phyloP scores from a whole-genome alignment of 1,140 invertebrate species.

The Rhizoglyphus robini region DNA sequence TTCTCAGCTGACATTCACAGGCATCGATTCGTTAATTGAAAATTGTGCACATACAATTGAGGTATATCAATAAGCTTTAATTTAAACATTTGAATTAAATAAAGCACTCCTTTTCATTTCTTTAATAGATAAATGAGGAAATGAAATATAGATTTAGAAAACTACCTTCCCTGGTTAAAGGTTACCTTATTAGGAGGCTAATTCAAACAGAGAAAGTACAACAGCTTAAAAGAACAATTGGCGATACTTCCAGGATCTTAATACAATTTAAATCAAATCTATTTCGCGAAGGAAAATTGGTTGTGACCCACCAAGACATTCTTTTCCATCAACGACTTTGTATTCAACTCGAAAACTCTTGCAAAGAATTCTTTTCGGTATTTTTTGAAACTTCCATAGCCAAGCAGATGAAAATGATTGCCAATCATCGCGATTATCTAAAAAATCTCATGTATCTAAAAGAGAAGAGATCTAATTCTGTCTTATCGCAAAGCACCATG shows the following conservation, averaged over 20 bases:
- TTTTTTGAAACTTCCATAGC: slow-evolving; percentile 7
- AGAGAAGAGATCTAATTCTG: background rate
- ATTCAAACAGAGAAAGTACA: slow-evolving; percentile 64
- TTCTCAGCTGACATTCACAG: background rate
- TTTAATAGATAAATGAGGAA: background rate
- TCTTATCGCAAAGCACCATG: background rate
- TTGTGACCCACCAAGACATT: slow-evolving; percentile 9
- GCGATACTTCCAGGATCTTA: slow-evolving; percentile 17
- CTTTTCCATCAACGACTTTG: slow-evolving; percentile 14
- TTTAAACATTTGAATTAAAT: too few species aligned
- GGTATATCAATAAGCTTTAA: background rate
- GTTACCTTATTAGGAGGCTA: slow-evolving; percentile 60
- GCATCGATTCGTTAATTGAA: background rate
- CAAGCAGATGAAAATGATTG: slow-evolving; percentile 19
- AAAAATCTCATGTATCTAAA: background rate
- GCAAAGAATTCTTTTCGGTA: slow-evolving; percentile 14
- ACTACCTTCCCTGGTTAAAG: slow-evolving; percentile 56
- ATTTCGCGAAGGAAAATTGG: background rate
- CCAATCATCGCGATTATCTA: background rate
- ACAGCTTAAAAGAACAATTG: slow-evolving; percentile 42
- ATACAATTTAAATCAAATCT: background rate
- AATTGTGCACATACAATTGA: background rate
- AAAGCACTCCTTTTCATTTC: slow-evolving; percentile 6
- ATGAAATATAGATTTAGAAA: slow-evolving; percentile 31
- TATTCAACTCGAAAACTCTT: slow-evolving; percentile 19